phyloP scores from a whole-genome alignment of 2,113 vertebrate genomes.

The Nerophis lumbriciformis region DNA sequence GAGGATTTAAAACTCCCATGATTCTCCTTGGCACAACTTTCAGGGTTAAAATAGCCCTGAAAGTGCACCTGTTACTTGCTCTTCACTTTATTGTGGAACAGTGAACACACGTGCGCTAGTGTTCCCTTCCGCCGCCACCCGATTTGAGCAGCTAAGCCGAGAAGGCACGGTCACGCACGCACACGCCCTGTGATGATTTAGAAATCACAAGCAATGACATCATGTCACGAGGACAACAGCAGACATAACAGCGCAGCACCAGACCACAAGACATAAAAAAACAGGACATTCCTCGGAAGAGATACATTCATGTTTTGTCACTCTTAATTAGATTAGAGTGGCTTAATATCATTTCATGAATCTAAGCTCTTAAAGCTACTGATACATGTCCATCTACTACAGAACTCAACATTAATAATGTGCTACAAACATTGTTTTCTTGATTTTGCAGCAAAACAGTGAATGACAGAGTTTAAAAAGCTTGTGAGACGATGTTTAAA shows the following conservation, averaged over 20 bases:
- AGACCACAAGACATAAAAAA: background rate
- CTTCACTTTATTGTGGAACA: constrained; percentile 39
- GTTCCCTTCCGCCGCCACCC: constrained; percentile 4
- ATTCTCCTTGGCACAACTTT: constrained; percentile 25
- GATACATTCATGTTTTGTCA: background rate
- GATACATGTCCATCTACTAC: background rate
- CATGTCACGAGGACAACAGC: constrained; percentile 5
- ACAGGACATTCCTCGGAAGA: background rate
- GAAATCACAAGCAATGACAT: constrained; percentile 12
- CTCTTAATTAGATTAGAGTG: no score
- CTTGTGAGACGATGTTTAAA: background rate
- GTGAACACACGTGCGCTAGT: constrained; percentile 8
- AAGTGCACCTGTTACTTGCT: constrained; percentile 52
- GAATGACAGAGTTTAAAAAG: background rate
- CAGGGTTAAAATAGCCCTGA: constrained; percentile 54
- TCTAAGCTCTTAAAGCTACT: background rate
- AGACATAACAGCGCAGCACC: background rate
- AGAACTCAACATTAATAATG: background rate
- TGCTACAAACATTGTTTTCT: background rate
- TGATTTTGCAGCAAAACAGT: background rate
- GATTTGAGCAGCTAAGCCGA: constrained; percentile 15
- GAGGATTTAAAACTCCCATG: constrained; percentile 22
- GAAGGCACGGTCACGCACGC: background rate
- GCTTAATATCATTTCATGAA: constrained; percentile 2
- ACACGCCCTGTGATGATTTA: constrained; percentile 18